Base-by-base conservation (phyloP, 2,888 invertebrate genomes). In the Chloroclystis v-ata region DNA sequence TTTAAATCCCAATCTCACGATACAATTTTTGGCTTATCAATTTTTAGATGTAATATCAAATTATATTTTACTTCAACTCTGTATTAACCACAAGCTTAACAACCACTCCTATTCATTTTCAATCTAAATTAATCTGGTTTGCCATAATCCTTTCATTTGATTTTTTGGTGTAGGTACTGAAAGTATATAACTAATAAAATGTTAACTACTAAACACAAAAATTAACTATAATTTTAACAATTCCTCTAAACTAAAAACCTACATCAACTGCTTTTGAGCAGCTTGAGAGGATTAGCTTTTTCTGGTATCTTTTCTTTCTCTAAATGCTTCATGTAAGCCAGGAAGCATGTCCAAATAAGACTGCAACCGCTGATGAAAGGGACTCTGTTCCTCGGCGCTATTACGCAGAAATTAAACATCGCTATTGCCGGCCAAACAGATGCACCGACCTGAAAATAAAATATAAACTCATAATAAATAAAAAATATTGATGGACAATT, bases 271-370 rank as follows among this genome's bases (percentile, higher is more conserved):
- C 61, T 53, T 50, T 70, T 75, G 0, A 75, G 28, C 16, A 76
- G 43, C 45, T 64, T 47, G 28, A 71, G 59, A 53, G 73, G 57
- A 54, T 52, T 45, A 47, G 59, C 55, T 59, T 63, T 70, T 39
- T 47, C 50, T 43, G 64, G 47, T 10, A 82, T 59, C 40, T 72
- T 57, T 53, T 82, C 80, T 61, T 79, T 79, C 43, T 87, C 85
- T 48, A 82, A 62, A 57, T 93, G 91, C 74, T 94, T 94, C 94
- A 95, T 94, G 61, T 94, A 94, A 0, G 94, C 94, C 43, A 95
- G 82, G 69, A 94, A 94, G 60, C 92, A 92, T 4, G 94, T 93
- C 95, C 95, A 95, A 54, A 93, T 73, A 39, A 94, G 87, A 71
- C 94, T 94, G 70, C 94, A 94, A 25, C 91, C 72, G 64, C 94